Conservation (phyloP, 2,797 vertebrate species). For the Lagocephalus sceleratus region DNA sequence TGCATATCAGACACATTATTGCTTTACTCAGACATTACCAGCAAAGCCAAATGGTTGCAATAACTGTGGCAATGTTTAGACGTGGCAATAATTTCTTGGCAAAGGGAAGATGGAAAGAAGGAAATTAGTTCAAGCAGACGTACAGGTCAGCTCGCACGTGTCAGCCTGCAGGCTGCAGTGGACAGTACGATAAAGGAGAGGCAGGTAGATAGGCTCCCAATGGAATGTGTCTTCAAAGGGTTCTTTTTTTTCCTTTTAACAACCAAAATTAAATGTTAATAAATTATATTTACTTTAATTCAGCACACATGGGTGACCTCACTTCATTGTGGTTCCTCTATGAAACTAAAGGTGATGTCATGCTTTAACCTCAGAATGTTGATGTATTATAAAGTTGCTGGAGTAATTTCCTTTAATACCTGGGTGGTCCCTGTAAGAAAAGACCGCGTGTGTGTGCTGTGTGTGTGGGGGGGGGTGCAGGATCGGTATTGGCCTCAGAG, state of each 20-base stretch:
- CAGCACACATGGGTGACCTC: no score
- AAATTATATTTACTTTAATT: no score
- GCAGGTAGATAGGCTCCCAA: no score
- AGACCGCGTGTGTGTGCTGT: constrained; percentile 16
- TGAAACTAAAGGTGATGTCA: constrained; percentile 44
- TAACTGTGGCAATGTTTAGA: constrained; percentile 46
- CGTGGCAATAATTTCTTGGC: constrained; percentile 48
- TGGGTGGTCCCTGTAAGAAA: constrained; percentile 72
- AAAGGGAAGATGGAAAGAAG: constrained; percentile 7
- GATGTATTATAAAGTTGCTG: constrained; percentile 65
- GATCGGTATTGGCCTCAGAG: constrained; percentile 37
- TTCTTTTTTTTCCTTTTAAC: no score
- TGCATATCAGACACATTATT: constrained; percentile 51
- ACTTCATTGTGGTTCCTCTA: background rate
- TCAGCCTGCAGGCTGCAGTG: background rate
- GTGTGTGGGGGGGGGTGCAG: constrained; percentile 8
- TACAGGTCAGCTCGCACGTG: constrained; percentile 1
- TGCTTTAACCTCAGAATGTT: constrained; percentile 46
- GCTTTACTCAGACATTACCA: constrained; percentile 54
- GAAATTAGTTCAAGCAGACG: constrained; percentile 12
- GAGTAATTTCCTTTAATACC: constrained; percentile 72
- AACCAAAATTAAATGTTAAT: no score
- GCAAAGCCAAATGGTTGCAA: constrained; percentile 49
- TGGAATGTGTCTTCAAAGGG: no score
- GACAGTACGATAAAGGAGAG: background rate